Evolutionary conservation across 2,888 invertebrate genomes (phyloP).

Genomic region (Polymixis lichenea): DNA sequence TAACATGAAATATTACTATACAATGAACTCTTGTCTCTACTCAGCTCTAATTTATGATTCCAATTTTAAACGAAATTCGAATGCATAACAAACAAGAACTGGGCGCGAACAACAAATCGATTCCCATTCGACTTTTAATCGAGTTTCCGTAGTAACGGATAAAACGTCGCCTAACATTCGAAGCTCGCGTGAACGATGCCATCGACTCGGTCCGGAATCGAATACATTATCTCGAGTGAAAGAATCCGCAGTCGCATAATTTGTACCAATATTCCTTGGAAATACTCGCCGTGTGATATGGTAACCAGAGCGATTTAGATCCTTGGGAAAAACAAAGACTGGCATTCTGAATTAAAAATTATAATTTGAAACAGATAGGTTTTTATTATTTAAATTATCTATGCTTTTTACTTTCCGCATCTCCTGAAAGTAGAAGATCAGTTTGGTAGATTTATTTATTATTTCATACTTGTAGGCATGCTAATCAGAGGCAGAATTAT

Average conservation of each 20-base stretch:
- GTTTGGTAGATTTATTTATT: neutral
- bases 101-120: constrained; percentile 41
- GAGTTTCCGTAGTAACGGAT: constrained; percentile 70
- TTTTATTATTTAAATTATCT: constrained; percentile 14
- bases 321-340: constrained; percentile 57
- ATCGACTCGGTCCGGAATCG: constrained; percentile 83
- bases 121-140: constrained; percentile 56
- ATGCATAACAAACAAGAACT: constrained; percentile 44
- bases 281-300: constrained; percentile 65
- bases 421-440: neutral
- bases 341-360: constrained; percentile 44
- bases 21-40: constrained; percentile 26
- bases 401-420: neutral
- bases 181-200: constrained; percentile 88
- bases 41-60: constrained; percentile 44
- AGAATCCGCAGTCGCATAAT: constrained; percentile 84
- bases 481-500: neutral
- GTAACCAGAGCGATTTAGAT: constrained; percentile 65
- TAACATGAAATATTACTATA: constrained; percentile 29
- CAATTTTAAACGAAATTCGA: constrained; percentile 47
- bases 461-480: neutral
- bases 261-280: constrained; percentile 80
- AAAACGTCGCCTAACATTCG: constrained; percentile 77
- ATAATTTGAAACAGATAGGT: constrained; percentile 28
- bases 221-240: constrained; percentile 84